Evolutionary conservation across 2,113 vertebrate genomes (phyloP), one percentile per base, ranked within the genome.

Genomic region (Macaca nemestrina): DNA sequence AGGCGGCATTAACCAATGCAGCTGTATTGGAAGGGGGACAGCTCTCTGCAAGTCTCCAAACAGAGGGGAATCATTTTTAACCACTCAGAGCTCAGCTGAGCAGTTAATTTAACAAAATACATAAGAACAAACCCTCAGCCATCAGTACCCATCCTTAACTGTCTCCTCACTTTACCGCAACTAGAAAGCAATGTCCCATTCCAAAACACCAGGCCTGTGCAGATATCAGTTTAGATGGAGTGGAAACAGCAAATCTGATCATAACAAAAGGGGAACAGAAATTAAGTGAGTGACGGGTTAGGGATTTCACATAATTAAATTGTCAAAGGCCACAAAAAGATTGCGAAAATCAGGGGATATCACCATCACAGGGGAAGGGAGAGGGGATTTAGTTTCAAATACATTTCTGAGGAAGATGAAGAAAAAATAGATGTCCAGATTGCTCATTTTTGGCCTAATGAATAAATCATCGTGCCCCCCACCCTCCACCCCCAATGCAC

Each of bases 381-480:
- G 55, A 96, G 86, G 92, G 82, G 96, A 97, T 92, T 97, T 81
- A 50, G 98, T 92, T 97, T 92, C 97, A 98, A 98, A 98, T 98
- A 96, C 87, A 98, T 98, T 98, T 98, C 97, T 98, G 97, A 97
- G 48, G 57, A 98, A 96, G 96, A 96, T 82, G 98, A 97, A 93
- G 97, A 96, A 97, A 90, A 98, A 98, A 99, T 99, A 98, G 97
- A 98, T 97, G 97, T 81, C 25, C 82, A 98, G 98, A 99, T 98
- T 98, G 99, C 98, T 99, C 99, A 98, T 99, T 99, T 99, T 98
- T 97, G 99, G 98, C 97, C 98, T 99, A 99, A 99, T 99, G 99
- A 99, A 99, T 99, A 99, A 99, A 99, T 99, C 99, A 99, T 99
- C 98, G 97, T 97, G 90, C 96, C 94, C 95, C 95, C 98, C 96